Base-by-base conservation (phyloP, 2,113 vertebrate genomes). In the Apodemus sylvaticus region DNA sequence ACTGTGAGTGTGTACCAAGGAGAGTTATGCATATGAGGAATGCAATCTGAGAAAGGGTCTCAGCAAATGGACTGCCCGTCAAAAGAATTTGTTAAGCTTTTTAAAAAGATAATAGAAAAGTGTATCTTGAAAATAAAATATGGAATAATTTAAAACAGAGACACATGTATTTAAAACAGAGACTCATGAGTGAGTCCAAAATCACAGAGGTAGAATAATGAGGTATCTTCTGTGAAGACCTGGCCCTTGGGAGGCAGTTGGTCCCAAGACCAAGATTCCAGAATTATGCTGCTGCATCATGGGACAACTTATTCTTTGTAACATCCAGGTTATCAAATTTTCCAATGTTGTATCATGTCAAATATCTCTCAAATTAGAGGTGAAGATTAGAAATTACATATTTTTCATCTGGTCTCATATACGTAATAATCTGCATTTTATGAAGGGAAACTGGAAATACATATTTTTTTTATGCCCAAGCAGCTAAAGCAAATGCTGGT, bases 21-120 rank as follows among this genome's bases (percentile, higher is more conserved):
- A 45, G 1, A 55, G 58, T 0, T 4, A 1, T 53, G 7, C 0
- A 0, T 5, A 6, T 2, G 26, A 31, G 7, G 22, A 2, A 5
- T 36, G 22, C 2, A 42, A 19, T 60, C 36, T 31, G 17, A 11
- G 42, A 22, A 58, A 13, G 0, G 36, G 14, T 26, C 93, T 70
- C 1, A 45, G 14, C 62, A 11, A 85, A 13, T 7, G 14, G 13
- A 7, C 3, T 79, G 91, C 5, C 29, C 48, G 7, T 39, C 0
- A 19, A 55, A 2, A 48, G 42, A 58, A 55, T 90, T 55, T 26
- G 12, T 82, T 58, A 48, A 87, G 17, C 9, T 87, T n/a, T 10
- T 5, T 58, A 48, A 17, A 26, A 20, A 76, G 29, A 62, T 19
- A 14, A 68, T 4, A 60, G 26, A 19, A 29, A 82, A 45, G 11